Base-by-base conservation (phyloP, 2,113 vertebrate genomes). In the Dissostichus mawsoni region DNA sequence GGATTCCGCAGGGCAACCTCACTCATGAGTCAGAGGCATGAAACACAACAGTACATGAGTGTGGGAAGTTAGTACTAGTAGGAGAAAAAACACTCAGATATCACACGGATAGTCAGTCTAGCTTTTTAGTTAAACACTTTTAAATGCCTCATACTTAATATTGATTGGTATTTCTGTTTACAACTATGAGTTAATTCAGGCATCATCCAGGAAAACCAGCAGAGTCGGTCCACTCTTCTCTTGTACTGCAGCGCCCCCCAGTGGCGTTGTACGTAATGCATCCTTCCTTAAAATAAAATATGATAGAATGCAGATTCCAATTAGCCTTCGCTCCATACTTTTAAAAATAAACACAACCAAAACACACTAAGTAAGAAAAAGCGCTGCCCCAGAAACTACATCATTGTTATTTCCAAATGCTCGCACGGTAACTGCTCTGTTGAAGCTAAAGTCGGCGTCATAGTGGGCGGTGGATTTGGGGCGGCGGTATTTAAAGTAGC, bases 1-100 rank as follows among this genome's bases (percentile, higher is more conserved):
- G 76, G 62, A 83, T 17, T 33, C 29, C 3, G n/a, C 3, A 69
- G 57, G 20, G 23, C 61, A 59, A 74, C 65, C 63, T 74, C 14
- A 47, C 20, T 53, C 25, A 57, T 85, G 85, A 87, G 50, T 90
- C 86, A 85, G 3, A 50, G 50, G 12, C 16, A 53, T 13, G 8
- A 52, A 47, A 44, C 33, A 51, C 62, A 65, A 20, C 67, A 56
- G 55, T 5, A 53, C 3, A 14, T 23, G 51, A 3, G 6, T 5
- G 18, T 29, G 3, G 7, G 13, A 53, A 5, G 5, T 11, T 57
- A 2, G 29, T 20, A 20, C 20, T 1, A 25, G 3, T 45, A 20
- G 10, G 18, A 2, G 18, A 18, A 0, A 55, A 3, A 3, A 59
- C 4, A 69, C 5, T 4, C 13, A 44, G 2, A 67, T 8, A 1